Base-by-base conservation (phyloP, 2,888 invertebrate genomes). In the Drosophila cognata region DNA sequence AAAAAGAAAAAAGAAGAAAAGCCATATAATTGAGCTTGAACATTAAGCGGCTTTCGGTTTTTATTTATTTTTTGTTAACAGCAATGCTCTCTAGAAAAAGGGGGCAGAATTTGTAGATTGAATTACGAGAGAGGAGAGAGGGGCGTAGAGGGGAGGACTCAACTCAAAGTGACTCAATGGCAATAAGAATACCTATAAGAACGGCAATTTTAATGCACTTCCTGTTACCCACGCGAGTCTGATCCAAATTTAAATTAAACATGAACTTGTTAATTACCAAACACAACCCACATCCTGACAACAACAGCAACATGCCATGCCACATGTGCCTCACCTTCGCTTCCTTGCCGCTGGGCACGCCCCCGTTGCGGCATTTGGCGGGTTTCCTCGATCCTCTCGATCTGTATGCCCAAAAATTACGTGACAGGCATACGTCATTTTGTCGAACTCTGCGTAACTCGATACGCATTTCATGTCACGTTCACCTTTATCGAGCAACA, bases 1-100 rank as follows among this genome's bases (percentile, higher is more conserved):
- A 36, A 41, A 48, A 36, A 11, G 41, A n/a, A 35, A 60, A 50
- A 59, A 48, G 8, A 46, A 52, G 38, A 66, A 84, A 85, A 85
- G 84, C 84, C 84, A 85, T 85, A 87, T 87, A 85, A 85, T 85
- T 84, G 88, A 84, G 88, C 85, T 75, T 69, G 72, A 84, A 87
- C 76, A 75, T 84, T 80, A 87, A 84, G 88, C 82, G 73, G 88
- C 71, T 87, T 82, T 79, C 58, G 43, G 66, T 74, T 62, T 69
- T 69, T 78, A 53, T 53, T 35, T 60, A 28, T 31, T 13, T 21
- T 36, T 74, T 61, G 64, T 67, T 43, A 57, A 31, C 35, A 53
- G 63, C 46, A 25, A 46, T 46, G 16, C 46, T 43, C 33, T 46
- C 13, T 41, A 31, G 43, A 38, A 25, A 56, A 58, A 46, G 16